These are phyloP conservation scores for Julus scandinavius DNA, from an alignment of 2,888 invertebrate genomes.

Conservation along the genomic window DNA sequence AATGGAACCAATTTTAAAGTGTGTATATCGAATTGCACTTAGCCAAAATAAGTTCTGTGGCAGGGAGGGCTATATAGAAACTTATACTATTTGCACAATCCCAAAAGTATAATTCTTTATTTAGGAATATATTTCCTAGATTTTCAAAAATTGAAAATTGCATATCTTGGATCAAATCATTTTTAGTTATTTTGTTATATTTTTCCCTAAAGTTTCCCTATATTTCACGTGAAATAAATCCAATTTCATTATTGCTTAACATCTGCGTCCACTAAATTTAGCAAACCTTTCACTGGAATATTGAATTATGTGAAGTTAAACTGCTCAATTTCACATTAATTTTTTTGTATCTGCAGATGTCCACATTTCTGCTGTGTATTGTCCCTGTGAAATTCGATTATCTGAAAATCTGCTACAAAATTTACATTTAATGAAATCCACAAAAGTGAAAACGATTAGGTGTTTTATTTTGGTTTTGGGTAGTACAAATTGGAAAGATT, in stretches of 20 bases:
- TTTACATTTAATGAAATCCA: constrained; percentile 33
- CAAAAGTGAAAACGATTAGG: not conserved
- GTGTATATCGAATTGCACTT: too few relatives aligned
- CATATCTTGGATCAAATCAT: too few relatives aligned
- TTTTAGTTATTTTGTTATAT: too few relatives aligned
- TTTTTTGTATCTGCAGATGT: not conserved
- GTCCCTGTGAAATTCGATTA: not conserved
- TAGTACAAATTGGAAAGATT: not conserved
- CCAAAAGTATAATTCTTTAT: not conserved
- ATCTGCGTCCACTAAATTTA: not conserved
- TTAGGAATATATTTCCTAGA: not conserved
- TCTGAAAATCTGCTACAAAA: constrained; percentile 24
- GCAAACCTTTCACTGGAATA: not conserved
- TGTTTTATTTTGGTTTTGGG: not conserved
- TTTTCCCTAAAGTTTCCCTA: not conserved
- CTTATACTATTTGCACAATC: too few relatives aligned
- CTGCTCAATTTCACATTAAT: not conserved
- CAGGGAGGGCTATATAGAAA: too few relatives aligned
- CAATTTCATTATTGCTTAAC: not conserved
- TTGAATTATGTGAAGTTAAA: not conserved
- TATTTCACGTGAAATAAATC: not conserved
- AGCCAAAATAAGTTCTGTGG: too few relatives aligned
- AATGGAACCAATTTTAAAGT: too few relatives aligned
- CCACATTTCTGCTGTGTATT: not conserved
- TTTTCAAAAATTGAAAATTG: not conserved